Conservation (phyloP, 2,113 vertebrate species). For the Syngnathus floridae region DNA sequence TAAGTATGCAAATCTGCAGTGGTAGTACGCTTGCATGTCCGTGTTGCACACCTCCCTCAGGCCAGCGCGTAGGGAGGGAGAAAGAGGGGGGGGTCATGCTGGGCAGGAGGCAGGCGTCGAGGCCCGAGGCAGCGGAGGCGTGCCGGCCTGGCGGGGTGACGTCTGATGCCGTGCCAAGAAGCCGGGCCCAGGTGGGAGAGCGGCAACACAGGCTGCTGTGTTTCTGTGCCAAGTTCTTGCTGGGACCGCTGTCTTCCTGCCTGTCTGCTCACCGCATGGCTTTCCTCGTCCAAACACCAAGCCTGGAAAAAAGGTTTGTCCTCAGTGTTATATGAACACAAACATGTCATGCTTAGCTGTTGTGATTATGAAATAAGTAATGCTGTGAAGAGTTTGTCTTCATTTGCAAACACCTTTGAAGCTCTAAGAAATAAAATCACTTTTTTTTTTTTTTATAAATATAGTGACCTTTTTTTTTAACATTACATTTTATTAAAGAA, state of each 20-base stretch:
- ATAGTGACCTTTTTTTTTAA: too few species aligned
- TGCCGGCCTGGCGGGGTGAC: constrained; percentile 63
- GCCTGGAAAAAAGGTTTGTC: background rate
- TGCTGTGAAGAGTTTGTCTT: too few species aligned
- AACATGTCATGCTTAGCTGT: background rate
- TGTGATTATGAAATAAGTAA: too few species aligned
- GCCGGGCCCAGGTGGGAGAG: constrained; percentile 69
- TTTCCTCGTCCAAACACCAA: constrained; percentile 3
- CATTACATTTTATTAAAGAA: too few species aligned
- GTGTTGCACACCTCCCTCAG: constrained; percentile 45
- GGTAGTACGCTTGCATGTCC: constrained; percentile 1
- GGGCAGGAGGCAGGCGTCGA: constrained; percentile 41
- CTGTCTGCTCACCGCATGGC: constrained; percentile 28
- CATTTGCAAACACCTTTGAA: too few species aligned
- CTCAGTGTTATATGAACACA: background rate
- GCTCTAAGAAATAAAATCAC: too few species aligned
- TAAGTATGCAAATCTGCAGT: constrained; percentile 8
- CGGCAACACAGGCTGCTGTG: constrained; percentile 67
- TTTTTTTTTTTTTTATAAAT: too few species aligned
- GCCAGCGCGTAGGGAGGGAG: constrained; percentile 20
- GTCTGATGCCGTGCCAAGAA: constrained; percentile 70
- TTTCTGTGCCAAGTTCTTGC: constrained; percentile 62
- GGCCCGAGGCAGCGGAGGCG: constrained; percentile 52
- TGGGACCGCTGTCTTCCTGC: constrained; percentile 39
- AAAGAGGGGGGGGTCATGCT: constrained; percentile 18